Evolutionary conservation across 2,888 invertebrate species (phyloP).

Genomic region (Cloeon dipterum): DNA sequence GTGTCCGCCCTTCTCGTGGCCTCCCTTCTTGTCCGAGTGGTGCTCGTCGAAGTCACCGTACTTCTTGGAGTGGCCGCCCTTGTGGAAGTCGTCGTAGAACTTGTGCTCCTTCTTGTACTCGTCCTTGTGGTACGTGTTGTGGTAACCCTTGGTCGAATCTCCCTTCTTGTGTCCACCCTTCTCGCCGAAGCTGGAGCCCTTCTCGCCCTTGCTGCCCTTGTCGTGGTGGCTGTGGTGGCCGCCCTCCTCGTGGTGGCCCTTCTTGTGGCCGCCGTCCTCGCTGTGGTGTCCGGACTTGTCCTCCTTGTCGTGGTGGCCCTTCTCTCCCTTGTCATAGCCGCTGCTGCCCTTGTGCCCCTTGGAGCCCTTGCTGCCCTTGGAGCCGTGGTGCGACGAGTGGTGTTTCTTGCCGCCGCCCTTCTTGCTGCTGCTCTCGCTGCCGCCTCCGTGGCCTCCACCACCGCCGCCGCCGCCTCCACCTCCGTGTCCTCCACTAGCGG

Average conservation of each 20-base stretch:
- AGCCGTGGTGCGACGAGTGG: conserved; percentile 35
- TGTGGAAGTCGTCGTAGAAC: conserved; percentile 48
- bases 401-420: conserved; percentile 43
- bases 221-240: conserved; percentile 30
- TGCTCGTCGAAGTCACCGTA: conserved; percentile 30
- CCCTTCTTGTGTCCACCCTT: conserved; percentile 40
- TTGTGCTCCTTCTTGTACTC: conserved; percentile 56
- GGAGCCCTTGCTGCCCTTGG: conserved; percentile 44
- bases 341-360: conserved; percentile 32
- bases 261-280: conserved; percentile 27
- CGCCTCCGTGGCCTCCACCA: conserved; percentile 16
- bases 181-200: conserved; percentile 31
- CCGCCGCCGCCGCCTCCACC: conserved; percentile 5
- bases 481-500: conserved; percentile 1
- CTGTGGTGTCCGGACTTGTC: conserved; percentile 24
- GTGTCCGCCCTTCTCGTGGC: conserved; percentile 28
- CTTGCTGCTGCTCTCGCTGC: conserved; percentile 25
- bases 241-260: conserved; percentile 27
- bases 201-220: conserved; percentile 24
- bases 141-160: conserved; percentile 43
- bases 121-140: conserved; percentile 49
- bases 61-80: conserved; percentile 38
- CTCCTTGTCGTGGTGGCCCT: conserved; percentile 28
- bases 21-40: conserved; percentile 29
- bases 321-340: conserved; percentile 28